Conservation (phyloP, 1,140 invertebrate genomes). For the Cydia amplana region DNA sequence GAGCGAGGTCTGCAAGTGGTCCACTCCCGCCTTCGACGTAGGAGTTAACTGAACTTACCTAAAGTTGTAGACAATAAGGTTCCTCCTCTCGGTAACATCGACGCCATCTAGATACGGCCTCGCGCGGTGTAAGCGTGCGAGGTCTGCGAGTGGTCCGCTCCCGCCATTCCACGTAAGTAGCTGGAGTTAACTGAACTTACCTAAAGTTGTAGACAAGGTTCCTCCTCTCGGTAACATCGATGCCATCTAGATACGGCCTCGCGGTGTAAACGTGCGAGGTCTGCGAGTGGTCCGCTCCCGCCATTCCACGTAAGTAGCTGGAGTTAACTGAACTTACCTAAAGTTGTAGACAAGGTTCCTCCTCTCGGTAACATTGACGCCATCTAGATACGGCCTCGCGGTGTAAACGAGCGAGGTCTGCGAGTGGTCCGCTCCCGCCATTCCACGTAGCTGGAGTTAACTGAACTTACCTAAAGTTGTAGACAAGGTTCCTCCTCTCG, state of each 20-base stretch:
- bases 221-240: conserved; percentile 92
- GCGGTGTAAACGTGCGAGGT: conserved; percentile 89
- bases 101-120: conserved; percentile 89
- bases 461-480: conserved; percentile 55
- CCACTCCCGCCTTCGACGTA: too few relatives aligned
- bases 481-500: conserved; percentile 92
- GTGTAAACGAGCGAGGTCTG: conserved; percentile 88
- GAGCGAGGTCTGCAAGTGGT: too few relatives aligned
- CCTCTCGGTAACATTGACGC: conserved; percentile 91
- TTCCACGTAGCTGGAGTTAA: conserved; percentile 86
- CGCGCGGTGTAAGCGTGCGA: conserved; percentile 88
- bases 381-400: conserved; percentile 88
- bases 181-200: conserved; percentile 74
- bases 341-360: conserved; percentile 94
- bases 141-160: conserved; percentile 85
- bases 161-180: conserved; percentile 92
- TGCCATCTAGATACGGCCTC: conserved; percentile 88
- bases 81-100: conserved; percentile 92
- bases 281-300: conserved; percentile 85
- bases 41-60: too few relatives aligned
- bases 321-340: conserved; percentile 78
- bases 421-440: conserved; percentile 89
- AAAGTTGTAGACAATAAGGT: conserved; percentile 93
- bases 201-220: conserved; percentile 86
- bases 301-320: conserved; percentile 92